Percentiles rank a stretch among this genome's conserved stretches.
These are phyloP conservation scores for Ptychoptera albimana DNA, from an alignment of 2,888 invertebrate genomes.

Conservation along the genomic window DNA sequence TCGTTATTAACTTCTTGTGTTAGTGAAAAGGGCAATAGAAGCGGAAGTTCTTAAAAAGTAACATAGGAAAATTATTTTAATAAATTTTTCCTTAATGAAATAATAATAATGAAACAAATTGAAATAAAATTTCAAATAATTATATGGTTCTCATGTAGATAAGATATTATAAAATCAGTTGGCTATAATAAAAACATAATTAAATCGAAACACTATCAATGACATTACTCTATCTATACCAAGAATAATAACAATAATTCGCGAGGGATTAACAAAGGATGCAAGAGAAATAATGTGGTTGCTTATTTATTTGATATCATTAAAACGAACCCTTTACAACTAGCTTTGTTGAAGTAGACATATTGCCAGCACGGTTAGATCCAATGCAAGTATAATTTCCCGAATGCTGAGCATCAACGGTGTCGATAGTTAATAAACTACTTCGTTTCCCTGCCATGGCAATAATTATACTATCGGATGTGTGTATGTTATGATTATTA, in stretches of 20 bases:
- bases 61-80: no score
- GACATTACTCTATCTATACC: neutral
- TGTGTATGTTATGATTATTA: slow-evolving; percentile 30
- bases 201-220: neutral
- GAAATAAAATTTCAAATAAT: no score
- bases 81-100: neutral
- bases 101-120: neutral
- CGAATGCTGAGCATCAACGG: slow-evolving; percentile 43
- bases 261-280: neutral
- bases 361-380: slow-evolving; percentile 39
- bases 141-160: no score
- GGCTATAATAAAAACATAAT: no score
- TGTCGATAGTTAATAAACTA: slow-evolving; percentile 44
- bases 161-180: slow-evolving; percentile 2
- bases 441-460: slow-evolving; percentile 38
- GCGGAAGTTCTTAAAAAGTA: slow-evolving; percentile 19
- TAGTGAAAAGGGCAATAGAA: slow-evolving; percentile 21
- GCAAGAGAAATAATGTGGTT: neutral
- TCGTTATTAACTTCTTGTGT: slow-evolving; percentile 24
- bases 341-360: slow-evolving; percentile 24
- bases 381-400: slow-evolving; percentile 62
- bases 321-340: slow-evolving; percentile 27
- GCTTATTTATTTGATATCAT: no score
- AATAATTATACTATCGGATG: slow-evolving; percentile 19
- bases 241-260: neutral